Evolutionary conservation across 2,888 invertebrate genomes (phyloP).

Genomic region (Clanis bilineata): DNA sequence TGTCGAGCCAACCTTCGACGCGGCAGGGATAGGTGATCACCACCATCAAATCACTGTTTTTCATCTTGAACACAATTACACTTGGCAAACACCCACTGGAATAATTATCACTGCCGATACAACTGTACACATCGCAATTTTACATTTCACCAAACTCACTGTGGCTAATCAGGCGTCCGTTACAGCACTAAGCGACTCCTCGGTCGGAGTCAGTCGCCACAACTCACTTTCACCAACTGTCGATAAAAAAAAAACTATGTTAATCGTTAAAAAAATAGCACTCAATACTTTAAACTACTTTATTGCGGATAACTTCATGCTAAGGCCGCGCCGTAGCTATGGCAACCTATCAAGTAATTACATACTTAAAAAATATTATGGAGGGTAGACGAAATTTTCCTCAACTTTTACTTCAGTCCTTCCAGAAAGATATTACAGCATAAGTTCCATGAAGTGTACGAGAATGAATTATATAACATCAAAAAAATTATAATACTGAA

Average conservation of each 20-base stretch:
- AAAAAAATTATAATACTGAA: background rate
- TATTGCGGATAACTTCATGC: constrained; percentile 12
- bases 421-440: background rate
- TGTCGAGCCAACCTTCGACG: constrained; percentile 74
- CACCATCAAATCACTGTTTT: constrained; percentile 49
- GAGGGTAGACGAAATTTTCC: background rate
- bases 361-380: background rate
- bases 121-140: constrained; percentile 40
- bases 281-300: constrained; percentile 32
- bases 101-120: background rate
- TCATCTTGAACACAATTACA: constrained; percentile 59
- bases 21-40: constrained; percentile 72
- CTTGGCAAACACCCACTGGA: constrained; percentile 30
- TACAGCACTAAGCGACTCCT: constrained; percentile 37
- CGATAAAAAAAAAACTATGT: constrained; percentile 55
- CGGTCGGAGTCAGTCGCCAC: constrained; percentile 47
- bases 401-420: background rate
- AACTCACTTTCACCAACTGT: constrained; percentile 73
- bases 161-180: constrained; percentile 35
- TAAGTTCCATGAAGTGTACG: too few species aligned
- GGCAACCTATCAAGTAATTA: background rate
- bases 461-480: background rate
- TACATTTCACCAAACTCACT: constrained; percentile 54
- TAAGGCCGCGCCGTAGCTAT: constrained; percentile 1
- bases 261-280: constrained; percentile 42